Evolutionary conservation across 2,797 vertebrate genomes (phyloP).

Genomic region (Enteromius argenteus): DNA sequence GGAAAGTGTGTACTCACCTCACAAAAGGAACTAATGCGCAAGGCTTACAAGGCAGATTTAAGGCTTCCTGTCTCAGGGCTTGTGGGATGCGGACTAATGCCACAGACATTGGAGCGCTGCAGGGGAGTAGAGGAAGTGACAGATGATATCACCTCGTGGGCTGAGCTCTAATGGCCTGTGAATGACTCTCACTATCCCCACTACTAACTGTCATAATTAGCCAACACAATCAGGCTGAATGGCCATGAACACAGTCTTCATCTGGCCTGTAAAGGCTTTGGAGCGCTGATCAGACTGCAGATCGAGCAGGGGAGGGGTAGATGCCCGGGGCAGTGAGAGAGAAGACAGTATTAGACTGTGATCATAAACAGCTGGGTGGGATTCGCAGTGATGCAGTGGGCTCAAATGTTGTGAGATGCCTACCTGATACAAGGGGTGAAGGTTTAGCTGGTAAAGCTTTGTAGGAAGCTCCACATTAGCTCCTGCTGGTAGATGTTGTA

Average conservation of each 20-base stretch:
- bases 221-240: background rate
- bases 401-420: background rate
- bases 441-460: background rate
- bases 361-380: background rate
- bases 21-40: background rate
- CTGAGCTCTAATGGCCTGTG: constrained; percentile 36
- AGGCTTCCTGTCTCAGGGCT: constrained; percentile 6
- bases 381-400: background rate
- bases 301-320: background rate
- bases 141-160: constrained; percentile 9
- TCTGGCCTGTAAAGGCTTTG: background rate
- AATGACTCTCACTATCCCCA: constrained; percentile 24
- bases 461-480: background rate
- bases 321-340: background rate
- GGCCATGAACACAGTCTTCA: background rate
- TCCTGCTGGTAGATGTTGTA: constrained; percentile 4
- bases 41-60: constrained; percentile 18
- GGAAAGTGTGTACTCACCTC: background rate
- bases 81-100: constrained; percentile 21
- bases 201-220: constrained; percentile 33
- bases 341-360: background rate
- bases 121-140: constrained; percentile 19
- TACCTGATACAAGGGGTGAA: background rate
- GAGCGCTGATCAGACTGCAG: constrained; percentile 1
- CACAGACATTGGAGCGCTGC: constrained; percentile 19